Conservation (phyloP, 2,888 invertebrate species). For the Dicroscelio sp. region DNA sequence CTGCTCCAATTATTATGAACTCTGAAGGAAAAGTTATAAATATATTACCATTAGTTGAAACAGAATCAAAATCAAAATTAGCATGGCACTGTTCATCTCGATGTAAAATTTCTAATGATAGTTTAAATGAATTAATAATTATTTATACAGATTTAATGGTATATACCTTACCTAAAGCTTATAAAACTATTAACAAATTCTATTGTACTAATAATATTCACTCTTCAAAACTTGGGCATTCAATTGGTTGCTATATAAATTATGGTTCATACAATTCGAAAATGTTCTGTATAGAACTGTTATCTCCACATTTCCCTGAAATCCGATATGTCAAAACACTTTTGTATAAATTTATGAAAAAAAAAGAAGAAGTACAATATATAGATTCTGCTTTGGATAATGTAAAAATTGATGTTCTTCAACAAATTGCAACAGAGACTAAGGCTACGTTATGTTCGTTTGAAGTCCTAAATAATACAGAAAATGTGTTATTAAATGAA, state of each 20-base stretch:
- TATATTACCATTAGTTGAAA: background rate
- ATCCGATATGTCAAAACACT: background rate
- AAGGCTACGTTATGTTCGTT: background rate
- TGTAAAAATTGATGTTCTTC: background rate
- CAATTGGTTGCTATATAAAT: background rate
- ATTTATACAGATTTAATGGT: background rate
- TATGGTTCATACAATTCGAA: background rate
- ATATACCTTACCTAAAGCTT: background rate
- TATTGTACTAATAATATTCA: slow-evolving; percentile 4
- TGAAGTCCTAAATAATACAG: background rate
- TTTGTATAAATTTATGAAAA: background rate
- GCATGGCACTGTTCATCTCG: background rate
- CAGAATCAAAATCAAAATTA: background rate
- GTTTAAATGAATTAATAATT: background rate
- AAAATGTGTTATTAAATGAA: slow-evolving; percentile 5
- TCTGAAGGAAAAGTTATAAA: slow-evolving; percentile 5
- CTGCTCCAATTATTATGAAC: background rate
- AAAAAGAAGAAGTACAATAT: background rate
- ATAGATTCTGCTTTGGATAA: background rate
- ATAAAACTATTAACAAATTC: background rate
- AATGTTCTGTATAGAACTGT: slow-evolving; percentile 13
- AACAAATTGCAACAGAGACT: background rate
- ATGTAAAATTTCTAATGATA: background rate
- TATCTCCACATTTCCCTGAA: slow-evolving; percentile 16
- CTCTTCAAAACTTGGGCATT: slow-evolving; percentile 16